Base-by-base conservation (phyloP, 2,797 vertebrate species). In the Ctenopoma multispine region DNA sequence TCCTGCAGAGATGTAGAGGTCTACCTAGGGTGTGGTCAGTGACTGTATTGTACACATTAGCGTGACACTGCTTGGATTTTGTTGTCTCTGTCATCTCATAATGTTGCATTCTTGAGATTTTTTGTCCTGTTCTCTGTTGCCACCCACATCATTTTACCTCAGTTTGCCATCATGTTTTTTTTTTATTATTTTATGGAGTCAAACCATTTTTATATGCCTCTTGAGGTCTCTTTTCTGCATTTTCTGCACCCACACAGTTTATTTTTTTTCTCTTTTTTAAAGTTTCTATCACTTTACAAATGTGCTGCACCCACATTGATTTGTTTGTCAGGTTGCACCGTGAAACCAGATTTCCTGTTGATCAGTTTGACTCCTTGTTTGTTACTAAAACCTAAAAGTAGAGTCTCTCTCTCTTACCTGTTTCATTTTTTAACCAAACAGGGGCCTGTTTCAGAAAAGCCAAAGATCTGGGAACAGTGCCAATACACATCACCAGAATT, bases 181-280 rank as follows among this genome's bases (percentile, higher is more conserved):
- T 24, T 13, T 41, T 17, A n/a, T 11, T 31, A 43, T 68, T 59
- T 51, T 9, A 13, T 41, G 12, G 0, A 40, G 20, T 24, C 14
- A 8, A 23, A 20, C 9, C 15, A 10, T 56, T 57, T 58, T 53
- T 51, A 47, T 36, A 27, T 21, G 23, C 55, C 73, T 73, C 64
- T 34, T 17, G 46, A 8, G 55, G 4, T 65, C 10, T 61, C 7
- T 51, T 66, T 36, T 34, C n/a, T 24, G 58, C n/a, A 17, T 51
- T 71, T 36, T 34, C 27, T 20, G 54, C 31, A 18, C 56, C 64
- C 41, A 66, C 65, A 36, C 48, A 31, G 34, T 71, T 47, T 71
- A 14, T 44, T 3, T 58, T 66, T 53, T 34, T 6, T 24, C 40
- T 11, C 12, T 36, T 48, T 59, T 64, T 41, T 17, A 65, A 31